phyloP scores from a whole-genome alignment of 1,140 invertebrate genomes.

The Drosophila nasuta region DNA sequence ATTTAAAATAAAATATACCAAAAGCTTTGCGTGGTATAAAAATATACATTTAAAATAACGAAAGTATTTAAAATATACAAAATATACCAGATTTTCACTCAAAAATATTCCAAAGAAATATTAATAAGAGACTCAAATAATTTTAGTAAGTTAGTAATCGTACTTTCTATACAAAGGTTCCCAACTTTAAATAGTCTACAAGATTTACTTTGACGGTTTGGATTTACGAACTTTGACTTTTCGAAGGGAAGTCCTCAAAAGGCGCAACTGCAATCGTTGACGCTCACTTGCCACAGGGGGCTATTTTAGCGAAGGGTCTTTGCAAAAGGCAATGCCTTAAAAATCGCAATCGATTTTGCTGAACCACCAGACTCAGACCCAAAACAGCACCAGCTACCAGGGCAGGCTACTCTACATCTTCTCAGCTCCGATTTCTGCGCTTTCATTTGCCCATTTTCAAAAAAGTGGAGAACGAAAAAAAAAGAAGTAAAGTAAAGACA shows the following conservation, averaged over 20 bases:
- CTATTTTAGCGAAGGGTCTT: constrained; percentile 21
- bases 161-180: no score
- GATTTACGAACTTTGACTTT: no score
- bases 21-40: no score
- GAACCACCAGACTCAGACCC: constrained; percentile 7
- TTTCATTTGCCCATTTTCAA: constrained; percentile 16
- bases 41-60: no score
- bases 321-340: constrained; percentile 51
- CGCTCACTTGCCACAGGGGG: constrained; percentile 6
- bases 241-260: background rate
- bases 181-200: no score
- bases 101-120: no score
- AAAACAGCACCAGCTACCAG: background rate
- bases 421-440: constrained; percentile 10
- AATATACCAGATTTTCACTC: no score
- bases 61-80: no score
- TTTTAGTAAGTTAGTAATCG: no score
- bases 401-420: constrained; percentile 15
- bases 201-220: no score
- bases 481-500: constrained; percentile 40
- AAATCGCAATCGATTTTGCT: constrained; percentile 67
- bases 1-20: no score
- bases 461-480: constrained; percentile 6
- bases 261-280: constrained; percentile 12
- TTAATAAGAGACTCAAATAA: no score